A percentile compares a stretch with the other conserved stretches of the same genome.
These are phyloP conservation scores for Poeciliopsis gracilis DNA, from an alignment of 2,797 vertebrate species.

Conservation along the genomic window DNA sequence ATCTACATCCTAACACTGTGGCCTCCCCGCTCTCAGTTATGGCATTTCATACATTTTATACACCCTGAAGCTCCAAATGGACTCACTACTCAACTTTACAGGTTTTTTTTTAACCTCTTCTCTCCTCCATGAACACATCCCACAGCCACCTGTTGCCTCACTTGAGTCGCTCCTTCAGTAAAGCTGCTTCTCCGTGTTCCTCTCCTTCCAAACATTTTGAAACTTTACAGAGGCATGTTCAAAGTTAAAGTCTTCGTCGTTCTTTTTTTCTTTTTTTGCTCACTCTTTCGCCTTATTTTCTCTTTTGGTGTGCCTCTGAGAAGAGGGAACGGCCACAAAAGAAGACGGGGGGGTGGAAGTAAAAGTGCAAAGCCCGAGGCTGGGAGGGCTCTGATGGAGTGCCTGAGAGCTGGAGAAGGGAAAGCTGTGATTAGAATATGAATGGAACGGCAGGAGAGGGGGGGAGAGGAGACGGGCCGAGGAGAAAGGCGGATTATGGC, in stretches of 20 bases:
- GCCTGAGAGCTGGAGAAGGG: constrained; percentile 94
- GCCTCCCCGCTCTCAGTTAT: constrained; percentile 95
- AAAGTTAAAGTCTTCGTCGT: constrained; percentile 32
- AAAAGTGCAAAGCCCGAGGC: constrained; percentile 89
- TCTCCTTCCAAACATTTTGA: constrained; percentile 15
- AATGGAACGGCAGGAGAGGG: constrained; percentile 96
- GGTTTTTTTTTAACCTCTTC: constrained; percentile 66
- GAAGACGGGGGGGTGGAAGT: constrained; percentile 89
- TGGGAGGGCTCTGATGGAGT: constrained; percentile 92
- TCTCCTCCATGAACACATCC: constrained; percentile 81
- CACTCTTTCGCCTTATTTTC: constrained; percentile 53
- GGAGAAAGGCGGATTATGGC: constrained; percentile 92
- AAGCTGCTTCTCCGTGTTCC: constrained; percentile 12
- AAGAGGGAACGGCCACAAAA: constrained; percentile 85
- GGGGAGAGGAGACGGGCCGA: constrained; percentile 81
- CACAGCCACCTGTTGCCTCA: constrained; percentile 73
- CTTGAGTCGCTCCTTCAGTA: constrained; percentile 21
- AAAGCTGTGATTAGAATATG: constrained; percentile 99
- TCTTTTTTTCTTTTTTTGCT: constrained; percentile 52
- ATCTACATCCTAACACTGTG: constrained; percentile 97
- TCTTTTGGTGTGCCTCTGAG: constrained; percentile 82
- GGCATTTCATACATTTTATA: constrained; percentile 93
- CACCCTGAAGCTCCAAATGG: constrained; percentile 72
- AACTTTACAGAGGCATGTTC: constrained; percentile 21
- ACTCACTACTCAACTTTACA: constrained; percentile 61